Conservation (phyloP, 2,113 vertebrate species). For the Tenrec ecaudatus region DNA sequence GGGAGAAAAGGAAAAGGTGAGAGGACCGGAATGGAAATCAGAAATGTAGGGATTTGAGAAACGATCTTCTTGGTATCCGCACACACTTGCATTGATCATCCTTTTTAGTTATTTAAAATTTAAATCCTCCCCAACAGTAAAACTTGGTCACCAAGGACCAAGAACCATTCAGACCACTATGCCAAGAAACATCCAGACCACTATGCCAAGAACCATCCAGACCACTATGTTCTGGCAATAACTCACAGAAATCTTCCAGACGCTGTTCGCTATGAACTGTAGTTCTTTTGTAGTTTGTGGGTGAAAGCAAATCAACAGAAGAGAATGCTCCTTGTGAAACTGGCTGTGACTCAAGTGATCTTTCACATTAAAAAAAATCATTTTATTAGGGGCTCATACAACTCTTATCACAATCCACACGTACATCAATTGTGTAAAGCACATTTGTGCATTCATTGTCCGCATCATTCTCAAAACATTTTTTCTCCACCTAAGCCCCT, state of each 20-base stretch:
- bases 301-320: slow-evolving; percentile 70
- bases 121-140: slow-evolving; percentile 41
- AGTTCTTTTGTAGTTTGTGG: slow-evolving; percentile 38
- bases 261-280: background rate
- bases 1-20: slow-evolving; percentile 23
- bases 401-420: no score
- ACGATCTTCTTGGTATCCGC: slow-evolving; percentile 58
- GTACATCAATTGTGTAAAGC: no score
- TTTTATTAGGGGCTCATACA: no score
- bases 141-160: slow-evolving; percentile 39
- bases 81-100: slow-evolving; percentile 55
- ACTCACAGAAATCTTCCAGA: slow-evolving; percentile 26
- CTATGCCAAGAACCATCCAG: no score
- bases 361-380: no score
- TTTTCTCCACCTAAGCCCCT: no score
- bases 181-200: no score
- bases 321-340: slow-evolving; percentile 41
- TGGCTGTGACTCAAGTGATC: slow-evolving; percentile 71
- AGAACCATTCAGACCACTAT: slow-evolving; percentile 48
- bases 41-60: slow-evolving; percentile 48
- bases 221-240: background rate
- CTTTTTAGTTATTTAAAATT: slow-evolving; percentile 13
- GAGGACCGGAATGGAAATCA: slow-evolving; percentile 40
- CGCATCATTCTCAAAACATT: no score
- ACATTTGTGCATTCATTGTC: no score